Percentiles rank a stretch among this genome's conserved stretches.
Evolutionary conservation across 2,888 invertebrate species (phyloP).

Genomic region (Cataglyphis cursor): DNA sequence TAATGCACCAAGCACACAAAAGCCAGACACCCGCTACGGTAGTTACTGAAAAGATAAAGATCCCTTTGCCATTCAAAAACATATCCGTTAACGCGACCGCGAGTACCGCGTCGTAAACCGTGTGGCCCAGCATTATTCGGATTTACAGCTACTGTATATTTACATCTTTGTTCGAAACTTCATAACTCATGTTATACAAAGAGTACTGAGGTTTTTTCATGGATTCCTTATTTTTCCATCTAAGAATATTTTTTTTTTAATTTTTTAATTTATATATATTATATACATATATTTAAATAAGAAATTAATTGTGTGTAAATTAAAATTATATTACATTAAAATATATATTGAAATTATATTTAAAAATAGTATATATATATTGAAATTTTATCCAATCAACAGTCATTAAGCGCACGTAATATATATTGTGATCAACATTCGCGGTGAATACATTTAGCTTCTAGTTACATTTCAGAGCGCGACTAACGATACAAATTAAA

Average conservation of each 20-base stretch:
- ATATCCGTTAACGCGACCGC: slow-evolving; percentile 48
- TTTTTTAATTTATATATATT: background rate
- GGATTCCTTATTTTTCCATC: background rate
- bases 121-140: slow-evolving; percentile 1
- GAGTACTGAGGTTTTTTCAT: background rate
- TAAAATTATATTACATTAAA: no score
- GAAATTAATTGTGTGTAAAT: no score
- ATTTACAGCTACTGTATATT: slow-evolving; percentile 35
- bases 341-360: background rate
- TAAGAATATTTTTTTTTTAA: background rate
- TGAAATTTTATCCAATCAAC: background rate
- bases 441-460: background rate
- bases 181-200: background rate
- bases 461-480: background rate
- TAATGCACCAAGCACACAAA: slow-evolving; percentile 71
- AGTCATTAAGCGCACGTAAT: background rate
- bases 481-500: slow-evolving; percentile 15
- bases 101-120: slow-evolving; percentile 30
- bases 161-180: background rate
- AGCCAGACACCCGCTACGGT: slow-evolving; percentile 52
- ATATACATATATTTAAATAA: background rate
- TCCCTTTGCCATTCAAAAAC: slow-evolving; percentile 52
- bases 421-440: background rate
- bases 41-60: slow-evolving; percentile 58
- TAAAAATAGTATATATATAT: background rate